Evolutionary conservation across 2,888 invertebrate species (phyloP), one percentile per base, ranked within the genome.

Genomic region (Uloborus plumipes): DNA sequence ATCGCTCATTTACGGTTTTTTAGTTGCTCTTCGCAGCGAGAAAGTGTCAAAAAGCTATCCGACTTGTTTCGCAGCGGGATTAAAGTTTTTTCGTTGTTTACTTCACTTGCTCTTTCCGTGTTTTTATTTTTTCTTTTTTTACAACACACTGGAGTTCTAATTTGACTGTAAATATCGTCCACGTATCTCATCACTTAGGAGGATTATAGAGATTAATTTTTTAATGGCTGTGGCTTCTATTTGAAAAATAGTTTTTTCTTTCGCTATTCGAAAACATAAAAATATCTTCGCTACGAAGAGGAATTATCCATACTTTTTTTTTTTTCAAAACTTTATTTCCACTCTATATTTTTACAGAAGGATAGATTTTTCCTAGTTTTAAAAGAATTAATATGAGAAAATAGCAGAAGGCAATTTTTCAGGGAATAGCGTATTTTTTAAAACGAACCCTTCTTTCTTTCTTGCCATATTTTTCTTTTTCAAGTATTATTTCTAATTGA

Each of bases 131-230:
- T 26, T 39, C 66, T 66, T 59, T 66, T 26, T 65, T 49, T 20
- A 39, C 71, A 67, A 74, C 67, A 79, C 61, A 72, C 67, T 79
- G 18, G 55, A 58, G 26, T 31, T 64, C 74, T 80, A 80, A 80
- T 80, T 74, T 80, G 64, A 64, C 74, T 74, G 80, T 70, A 65
- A 80, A 74, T 74, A 39, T 70, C 69, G 47, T 26, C 18, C 61
- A 51, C 51, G 50, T 65, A 58, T 51, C 31, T 47, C 39, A 74
- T 59, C 70, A 80, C 74, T 74, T 74, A n/a, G 64, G 9, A 13
- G 80, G 80, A 74, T 80, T 80, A 80, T 64, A 74, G 64, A 80
- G 80, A 80, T 80, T 80, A 80, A 74, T 80, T 80, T 80, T 80
- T 74, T 80, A 74, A 74, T 80, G 80, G 74, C 67, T 70, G 70